Base-by-base conservation (phyloP, 2,113 vertebrate species). In the Xenopus laevis region DNA sequence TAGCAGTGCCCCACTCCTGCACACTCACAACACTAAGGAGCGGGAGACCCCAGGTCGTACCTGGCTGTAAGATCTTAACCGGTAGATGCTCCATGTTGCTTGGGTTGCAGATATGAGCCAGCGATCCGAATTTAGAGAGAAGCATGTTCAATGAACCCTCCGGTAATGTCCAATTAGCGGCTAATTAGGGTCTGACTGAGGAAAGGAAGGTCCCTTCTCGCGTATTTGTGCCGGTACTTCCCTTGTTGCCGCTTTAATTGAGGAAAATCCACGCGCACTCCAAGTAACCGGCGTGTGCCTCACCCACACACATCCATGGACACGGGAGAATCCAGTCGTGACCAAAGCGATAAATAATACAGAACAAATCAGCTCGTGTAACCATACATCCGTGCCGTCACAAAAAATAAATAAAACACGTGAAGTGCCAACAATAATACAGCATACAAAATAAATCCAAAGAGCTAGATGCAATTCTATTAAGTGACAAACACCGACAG, bases 81-180 rank as follows among this genome's bases (percentile, higher is more conserved):
- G 96, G 96, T 71, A 98, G 88, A 78, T 96, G 95, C 40, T 98
- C 96, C 93, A 95, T 95, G 68, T 90, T 94, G 52, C 88, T 86
- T 7, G 95, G 93, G 79, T 86, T 95, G 91, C 93, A 98, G 81
- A 98, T 95, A 17, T 97, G 96, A 79, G 96, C 96, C 86, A 98
- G 88, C 65, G 96, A 98, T 66, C 96, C 96, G 82, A 97, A 97
- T 91, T 97, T 98, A 86, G 96, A 96, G 60, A 96, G 94, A 85
- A 98, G 88, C 96, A 97, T 98, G 87, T 92, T 94, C 81, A 52
- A 1, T 15, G 2, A 15, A 68, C 20, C 53, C 53, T 13, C 0
- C 7, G 17, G 50, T 4, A 27, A 27, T 21, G 13, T 68, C 6
- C 8, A 21, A 40, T 40, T 40, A n/a, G 6, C 64, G 60, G 61